These are phyloP conservation scores for Mycetomoellerius zeteki DNA, from an alignment of 1,140 invertebrate species.

Conservation along the genomic window DNA sequence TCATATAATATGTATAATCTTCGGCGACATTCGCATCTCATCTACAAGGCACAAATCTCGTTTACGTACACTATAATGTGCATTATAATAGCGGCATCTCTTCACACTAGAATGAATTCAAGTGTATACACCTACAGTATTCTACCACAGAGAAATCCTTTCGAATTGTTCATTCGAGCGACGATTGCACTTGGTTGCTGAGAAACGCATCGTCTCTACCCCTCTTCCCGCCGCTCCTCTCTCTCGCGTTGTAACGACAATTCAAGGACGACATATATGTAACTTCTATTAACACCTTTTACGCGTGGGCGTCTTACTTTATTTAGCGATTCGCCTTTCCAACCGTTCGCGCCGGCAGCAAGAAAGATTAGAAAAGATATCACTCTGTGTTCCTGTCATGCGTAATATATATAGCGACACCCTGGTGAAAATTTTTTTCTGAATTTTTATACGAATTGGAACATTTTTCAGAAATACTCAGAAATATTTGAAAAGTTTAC, in stretches of 20 bases:
- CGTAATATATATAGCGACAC: no score
- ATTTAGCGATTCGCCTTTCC: conserved; percentile 46
- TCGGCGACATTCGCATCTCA: conserved; percentile 16
- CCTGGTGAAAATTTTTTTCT: no score
- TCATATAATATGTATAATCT: not conserved
- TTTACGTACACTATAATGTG: not conserved
- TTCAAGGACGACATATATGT: conserved; percentile 14
- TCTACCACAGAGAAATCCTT: conserved; percentile 2
- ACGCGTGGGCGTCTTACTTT: conserved; percentile 4
- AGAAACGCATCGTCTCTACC: conserved; percentile 1
- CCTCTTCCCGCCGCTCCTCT: no score
- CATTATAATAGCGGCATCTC: not conserved
- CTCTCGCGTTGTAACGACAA: not conserved
- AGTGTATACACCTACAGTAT: not conserved
- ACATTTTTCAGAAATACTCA: no score
- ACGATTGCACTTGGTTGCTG: not conserved
- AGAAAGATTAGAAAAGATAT: conserved; percentile 4
- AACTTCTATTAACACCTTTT: not conserved
- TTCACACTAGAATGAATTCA: conserved; percentile 8
- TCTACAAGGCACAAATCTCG: not conserved
- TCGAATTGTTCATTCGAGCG: conserved; percentile 1
- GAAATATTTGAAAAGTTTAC: no score
- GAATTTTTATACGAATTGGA: no score
- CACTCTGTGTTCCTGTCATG: not conserved
- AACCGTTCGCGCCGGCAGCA: not conserved